Conservation (phyloP, 2,888 invertebrate species). For the Cecidostiba fungosa region DNA sequence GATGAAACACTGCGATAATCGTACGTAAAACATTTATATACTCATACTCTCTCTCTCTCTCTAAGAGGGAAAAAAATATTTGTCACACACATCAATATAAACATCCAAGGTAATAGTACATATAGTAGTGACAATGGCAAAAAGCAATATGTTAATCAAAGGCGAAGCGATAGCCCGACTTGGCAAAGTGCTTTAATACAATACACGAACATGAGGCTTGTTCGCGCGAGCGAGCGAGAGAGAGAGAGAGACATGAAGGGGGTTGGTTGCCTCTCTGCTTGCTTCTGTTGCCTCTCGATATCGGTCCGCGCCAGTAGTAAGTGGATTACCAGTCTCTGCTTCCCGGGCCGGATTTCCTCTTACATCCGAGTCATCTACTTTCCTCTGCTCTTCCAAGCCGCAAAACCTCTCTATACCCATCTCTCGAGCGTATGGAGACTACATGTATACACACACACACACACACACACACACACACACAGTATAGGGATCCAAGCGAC, state of each 20-base stretch:
- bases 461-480: background rate
- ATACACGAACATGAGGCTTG: conserved; percentile 53
- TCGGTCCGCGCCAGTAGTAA: conserved; percentile 68
- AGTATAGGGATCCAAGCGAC: background rate
- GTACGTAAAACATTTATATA: too few relatives aligned
- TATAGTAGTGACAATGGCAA: conserved; percentile 61
- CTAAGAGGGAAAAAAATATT: too few relatives aligned
- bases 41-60: too few relatives aligned
- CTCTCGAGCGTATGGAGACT: background rate
- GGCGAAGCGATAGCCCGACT: conserved; percentile 69
- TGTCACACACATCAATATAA: too few relatives aligned
- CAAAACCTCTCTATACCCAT: background rate
- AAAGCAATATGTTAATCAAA: conserved; percentile 74
- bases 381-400: conserved; percentile 30
- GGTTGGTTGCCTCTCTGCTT: conserved; percentile 31
- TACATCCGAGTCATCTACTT: conserved; percentile 64
- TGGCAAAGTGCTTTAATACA: conserved; percentile 59
- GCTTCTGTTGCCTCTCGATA: conserved; percentile 53
- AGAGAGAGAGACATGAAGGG: background rate
- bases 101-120: too few relatives aligned
- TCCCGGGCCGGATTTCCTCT: conserved; percentile 60
- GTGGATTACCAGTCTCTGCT: conserved; percentile 71
- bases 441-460: background rate
- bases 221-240: conserved; percentile 32
- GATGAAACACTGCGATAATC: too few relatives aligned